Evolutionary conservation across 1,140 invertebrate species (phyloP).

Genomic region (Choristoneura fumiferana): DNA sequence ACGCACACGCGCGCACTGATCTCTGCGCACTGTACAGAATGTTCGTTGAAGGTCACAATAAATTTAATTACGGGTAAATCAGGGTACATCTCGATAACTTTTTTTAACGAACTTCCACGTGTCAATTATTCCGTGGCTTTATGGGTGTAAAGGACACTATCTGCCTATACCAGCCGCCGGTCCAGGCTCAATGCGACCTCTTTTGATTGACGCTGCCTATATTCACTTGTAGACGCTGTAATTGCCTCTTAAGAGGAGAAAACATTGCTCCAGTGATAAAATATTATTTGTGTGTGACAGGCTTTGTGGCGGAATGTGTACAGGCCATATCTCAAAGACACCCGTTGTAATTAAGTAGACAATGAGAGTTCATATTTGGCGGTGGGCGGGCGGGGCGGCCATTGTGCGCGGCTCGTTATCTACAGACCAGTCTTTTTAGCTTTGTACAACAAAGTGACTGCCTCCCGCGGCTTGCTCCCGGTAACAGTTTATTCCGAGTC

Average conservation of each 20-base stretch:
- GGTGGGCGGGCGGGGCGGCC: slow-evolving; percentile 40
- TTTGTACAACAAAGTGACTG: slow-evolving; percentile 44
- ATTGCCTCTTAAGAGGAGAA: slow-evolving; percentile 46
- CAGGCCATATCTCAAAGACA: slow-evolving; percentile 69
- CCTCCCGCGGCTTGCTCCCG: slow-evolving; percentile 23
- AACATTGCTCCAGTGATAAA: slow-evolving; percentile 54
- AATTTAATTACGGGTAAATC: background rate
- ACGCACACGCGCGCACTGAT: no score
- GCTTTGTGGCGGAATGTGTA: slow-evolving; percentile 56
- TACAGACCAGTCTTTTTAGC: slow-evolving; percentile 59
- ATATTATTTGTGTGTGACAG: slow-evolving; percentile 68
- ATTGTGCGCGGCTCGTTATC: slow-evolving; percentile 62
- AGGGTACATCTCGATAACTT: background rate
- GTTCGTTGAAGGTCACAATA: background rate
- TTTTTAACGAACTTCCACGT: slow-evolving; percentile 16
- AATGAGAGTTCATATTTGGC: slow-evolving; percentile 66
- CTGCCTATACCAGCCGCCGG: slow-evolving; percentile 11
- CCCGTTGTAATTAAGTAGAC: slow-evolving; percentile 70
- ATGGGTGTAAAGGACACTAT: slow-evolving; percentile 12
- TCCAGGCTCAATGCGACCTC: background rate
- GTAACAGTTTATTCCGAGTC: slow-evolving; percentile 34
- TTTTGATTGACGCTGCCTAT: slow-evolving; percentile 28
- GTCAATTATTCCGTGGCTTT: slow-evolving; percentile 11
- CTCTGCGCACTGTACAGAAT: no score
- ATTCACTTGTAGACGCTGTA: slow-evolving; percentile 29